These are phyloP conservation scores for Cydia fagiglandana DNA, from an alignment of 1,140 invertebrate species.

Conservation along the genomic window DNA sequence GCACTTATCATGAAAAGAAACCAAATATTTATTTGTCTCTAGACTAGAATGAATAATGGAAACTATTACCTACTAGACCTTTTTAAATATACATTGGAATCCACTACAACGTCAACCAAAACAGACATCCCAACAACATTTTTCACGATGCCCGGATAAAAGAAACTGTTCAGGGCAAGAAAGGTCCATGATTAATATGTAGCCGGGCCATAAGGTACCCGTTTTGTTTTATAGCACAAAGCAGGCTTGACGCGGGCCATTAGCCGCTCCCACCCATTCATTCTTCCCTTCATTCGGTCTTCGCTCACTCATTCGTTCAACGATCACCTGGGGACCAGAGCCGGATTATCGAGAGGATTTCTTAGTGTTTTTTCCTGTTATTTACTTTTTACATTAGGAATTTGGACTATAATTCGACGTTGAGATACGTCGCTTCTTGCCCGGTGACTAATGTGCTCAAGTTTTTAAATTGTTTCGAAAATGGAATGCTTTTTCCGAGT, in stretches of 20 bases:
- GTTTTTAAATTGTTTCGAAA: conserved; percentile 29
- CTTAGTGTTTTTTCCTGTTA: conserved; percentile 25
- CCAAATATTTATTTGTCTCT: background rate
- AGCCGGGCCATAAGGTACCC: conserved; percentile 49
- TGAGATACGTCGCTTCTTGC: conserved; percentile 19
- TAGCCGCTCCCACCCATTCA: conserved; percentile 56
- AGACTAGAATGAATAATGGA: background rate
- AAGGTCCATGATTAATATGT: conserved; percentile 60
- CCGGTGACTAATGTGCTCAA: conserved; percentile 18
- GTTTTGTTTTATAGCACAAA: conserved; percentile 66
- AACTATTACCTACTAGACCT: background rate
- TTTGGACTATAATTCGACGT: conserved; percentile 27
- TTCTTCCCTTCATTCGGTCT: conserved; percentile 44
- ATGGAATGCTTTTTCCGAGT: conserved; percentile 1
- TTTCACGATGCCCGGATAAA: background rate
- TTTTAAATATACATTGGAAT: background rate
- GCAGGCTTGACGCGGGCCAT: conserved; percentile 64
- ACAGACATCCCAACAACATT: conserved; percentile 19
- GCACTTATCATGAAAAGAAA: background rate
- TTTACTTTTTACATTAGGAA: conserved; percentile 32
- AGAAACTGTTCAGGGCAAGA: conserved; percentile 22
- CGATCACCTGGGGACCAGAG: conserved; percentile 63
- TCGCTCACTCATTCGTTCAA: conserved; percentile 53
- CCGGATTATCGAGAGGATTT: conserved; percentile 16
- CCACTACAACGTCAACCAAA: conserved; percentile 18